phyloP scores from a whole-genome alignment of 2,888 invertebrate species.

The Dicroscelio sp. region DNA sequence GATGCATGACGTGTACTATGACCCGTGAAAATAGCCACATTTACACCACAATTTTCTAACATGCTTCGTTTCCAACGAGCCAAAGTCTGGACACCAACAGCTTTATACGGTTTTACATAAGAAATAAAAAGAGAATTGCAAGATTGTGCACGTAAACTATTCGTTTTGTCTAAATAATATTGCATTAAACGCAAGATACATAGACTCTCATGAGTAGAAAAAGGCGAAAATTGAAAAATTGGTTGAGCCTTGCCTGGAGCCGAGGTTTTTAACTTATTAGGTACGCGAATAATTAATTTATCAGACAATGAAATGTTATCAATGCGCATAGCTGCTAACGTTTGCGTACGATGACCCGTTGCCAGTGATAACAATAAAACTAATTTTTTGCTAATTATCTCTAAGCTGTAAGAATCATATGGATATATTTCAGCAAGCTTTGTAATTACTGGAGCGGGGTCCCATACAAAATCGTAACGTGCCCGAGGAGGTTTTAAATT shows the following conservation, averaged over 20 bases:
- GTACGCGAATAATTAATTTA: slow-evolving; percentile 61
- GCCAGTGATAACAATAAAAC: slow-evolving; percentile 72
- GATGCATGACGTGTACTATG: slow-evolving; percentile 37
- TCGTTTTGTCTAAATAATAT: slow-evolving; percentile 45
- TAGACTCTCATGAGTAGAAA: slow-evolving; percentile 32
- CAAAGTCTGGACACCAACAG: slow-evolving; percentile 19
- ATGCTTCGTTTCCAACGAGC: slow-evolving; percentile 1
- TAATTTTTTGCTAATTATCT: slow-evolving; percentile 66
- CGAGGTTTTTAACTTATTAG: slow-evolving; percentile 44
- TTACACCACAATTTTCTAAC: slow-evolving; percentile 22
- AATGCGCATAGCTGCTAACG: slow-evolving; percentile 65
- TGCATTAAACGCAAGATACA: slow-evolving; percentile 42
- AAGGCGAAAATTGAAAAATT: slow-evolving; percentile 47
- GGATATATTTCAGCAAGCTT: slow-evolving; percentile 66
- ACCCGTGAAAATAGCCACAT: neutral
- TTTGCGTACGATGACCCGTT: slow-evolving; percentile 81
- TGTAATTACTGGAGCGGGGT: slow-evolving; percentile 80
- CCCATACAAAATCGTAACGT: slow-evolving; percentile 83
- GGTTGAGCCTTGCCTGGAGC: slow-evolving; percentile 61
- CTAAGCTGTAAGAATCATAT: neutral
- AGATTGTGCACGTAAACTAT: neutral
- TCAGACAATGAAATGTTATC: slow-evolving; percentile 55
- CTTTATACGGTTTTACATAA: slow-evolving; percentile 47
- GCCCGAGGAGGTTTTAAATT: slow-evolving; percentile 77
- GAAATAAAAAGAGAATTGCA: slow-evolving; percentile 55